Percentiles rank a stretch among this genome's conserved stretches.
phyloP scores from a whole-genome alignment of 2,888 invertebrate genomes.

The Hirtodrosophila duncani region DNA sequence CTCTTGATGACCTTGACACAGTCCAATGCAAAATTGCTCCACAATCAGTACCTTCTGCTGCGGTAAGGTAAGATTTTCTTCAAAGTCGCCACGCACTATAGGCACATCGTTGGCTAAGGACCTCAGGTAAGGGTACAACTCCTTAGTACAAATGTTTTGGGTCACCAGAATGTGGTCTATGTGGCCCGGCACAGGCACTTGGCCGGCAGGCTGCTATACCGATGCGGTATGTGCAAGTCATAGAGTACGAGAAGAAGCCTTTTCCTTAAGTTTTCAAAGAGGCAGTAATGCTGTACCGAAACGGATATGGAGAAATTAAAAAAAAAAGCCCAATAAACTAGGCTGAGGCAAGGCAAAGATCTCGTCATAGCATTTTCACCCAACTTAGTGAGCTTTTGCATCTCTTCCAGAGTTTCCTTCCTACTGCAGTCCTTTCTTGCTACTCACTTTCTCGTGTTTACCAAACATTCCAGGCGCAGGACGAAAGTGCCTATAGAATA shows the following conservation, averaged over 20 bases:
- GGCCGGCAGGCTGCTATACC: conserved; percentile 93
- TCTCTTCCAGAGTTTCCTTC: no score
- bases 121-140: conserved; percentile 98
- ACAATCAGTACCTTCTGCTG: conserved; percentile 99
- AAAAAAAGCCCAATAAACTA: conserved; percentile 61
- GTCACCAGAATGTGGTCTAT: conserved; percentile 83
- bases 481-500: no score
- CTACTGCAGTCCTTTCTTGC: no score
- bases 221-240: conserved; percentile 98
- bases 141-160: conserved; percentile 98
- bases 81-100: conserved; percentile 90
- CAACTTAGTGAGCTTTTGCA: no score
- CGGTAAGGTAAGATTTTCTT: conserved; percentile 92
- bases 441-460: no score
- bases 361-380: no score
- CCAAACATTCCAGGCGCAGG: no score
- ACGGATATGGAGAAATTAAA: conserved; percentile 12
- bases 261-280: conserved; percentile 13
- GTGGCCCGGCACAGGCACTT: conserved; percentile 94
- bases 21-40: conserved; percentile 98
- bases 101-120: conserved; percentile 99
- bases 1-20: conserved; percentile 92
- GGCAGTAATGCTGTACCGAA: no score
- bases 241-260: conserved; percentile 97
- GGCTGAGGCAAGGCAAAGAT: no score